Conservation (phyloP, 2,113 vertebrate species). For the Chionomys nivalis region DNA sequence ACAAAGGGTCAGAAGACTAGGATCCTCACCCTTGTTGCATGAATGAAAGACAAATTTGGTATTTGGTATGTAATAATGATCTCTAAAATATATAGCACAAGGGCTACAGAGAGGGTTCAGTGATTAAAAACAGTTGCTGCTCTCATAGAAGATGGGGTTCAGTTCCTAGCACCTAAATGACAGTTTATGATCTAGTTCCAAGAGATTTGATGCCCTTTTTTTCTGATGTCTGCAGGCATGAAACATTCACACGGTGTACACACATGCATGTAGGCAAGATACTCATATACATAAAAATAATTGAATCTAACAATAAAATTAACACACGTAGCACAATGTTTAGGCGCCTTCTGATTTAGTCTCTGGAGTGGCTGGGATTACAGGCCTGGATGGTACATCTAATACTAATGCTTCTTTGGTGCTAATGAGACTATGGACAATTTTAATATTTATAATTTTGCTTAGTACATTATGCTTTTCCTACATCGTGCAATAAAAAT, state of each 20-base stretch:
- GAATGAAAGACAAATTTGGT: neutral
- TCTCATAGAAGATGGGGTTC: neutral
- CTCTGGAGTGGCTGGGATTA: neutral
- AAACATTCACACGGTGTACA: too few relatives aligned
- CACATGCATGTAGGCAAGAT: too few relatives aligned
- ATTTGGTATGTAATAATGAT: neutral
- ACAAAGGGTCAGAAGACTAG: neutral
- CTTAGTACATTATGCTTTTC: constrained; percentile 55
- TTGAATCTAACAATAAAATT: neutral
- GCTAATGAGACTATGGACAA: neutral
- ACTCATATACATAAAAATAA: neutral
- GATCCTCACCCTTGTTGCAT: neutral
- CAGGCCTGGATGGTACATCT: neutral
- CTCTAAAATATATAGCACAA: neutral
- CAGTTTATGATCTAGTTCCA: neutral
- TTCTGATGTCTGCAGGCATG: neutral
- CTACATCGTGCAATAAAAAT: constrained; percentile 44
- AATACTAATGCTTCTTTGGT: constrained; percentile 39
- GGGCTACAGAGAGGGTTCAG: neutral
- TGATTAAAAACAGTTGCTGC: neutral
- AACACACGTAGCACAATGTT: neutral
- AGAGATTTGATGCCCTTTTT: neutral
- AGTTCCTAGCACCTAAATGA: neutral
- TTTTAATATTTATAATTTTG: constrained; percentile 47
- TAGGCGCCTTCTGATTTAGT: neutral